These are phyloP conservation scores for Callitettix versicolor DNA, from an alignment of 1,140 invertebrate species.

Conservation along the genomic window DNA sequence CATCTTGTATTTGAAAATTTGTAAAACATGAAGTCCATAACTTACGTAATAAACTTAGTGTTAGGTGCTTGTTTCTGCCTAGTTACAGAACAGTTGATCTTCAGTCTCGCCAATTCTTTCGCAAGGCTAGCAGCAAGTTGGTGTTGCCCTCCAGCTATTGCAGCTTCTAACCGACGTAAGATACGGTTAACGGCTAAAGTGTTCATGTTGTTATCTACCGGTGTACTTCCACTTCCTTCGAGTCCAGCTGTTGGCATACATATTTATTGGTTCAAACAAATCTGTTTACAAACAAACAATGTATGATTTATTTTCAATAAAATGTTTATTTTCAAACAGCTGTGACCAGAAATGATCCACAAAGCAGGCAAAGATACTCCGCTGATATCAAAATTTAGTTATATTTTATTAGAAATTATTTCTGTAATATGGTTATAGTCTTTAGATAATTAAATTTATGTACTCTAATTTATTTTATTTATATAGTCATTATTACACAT, in stretches of 20 bases:
- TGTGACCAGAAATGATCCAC: no score
- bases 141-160: conserved; percentile 56
- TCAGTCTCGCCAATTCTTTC: conserved; percentile 54
- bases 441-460: no score
- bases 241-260: conserved; percentile 10
- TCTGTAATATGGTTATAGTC: no score
- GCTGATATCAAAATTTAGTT: no score
- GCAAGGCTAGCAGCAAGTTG: conserved; percentile 53
- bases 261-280: no score
- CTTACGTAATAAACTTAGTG: conserved; percentile 8
- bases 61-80: conserved; percentile 34
- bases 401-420: no score
- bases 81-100: conserved; percentile 52
- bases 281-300: neutral
- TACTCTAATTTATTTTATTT: no score
- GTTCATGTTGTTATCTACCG: conserved; percentile 32
- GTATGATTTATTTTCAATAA: no score
- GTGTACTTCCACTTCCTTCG: neutral
- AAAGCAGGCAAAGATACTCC: no score
- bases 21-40: no score
- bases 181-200: conserved; percentile 51
- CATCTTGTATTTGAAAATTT: no score
- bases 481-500: no score
- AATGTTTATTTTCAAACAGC: neutral
- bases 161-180: conserved; percentile 49